Conservation (phyloP, 1,140 invertebrate species). For the Drosophila sechellia region DNA sequence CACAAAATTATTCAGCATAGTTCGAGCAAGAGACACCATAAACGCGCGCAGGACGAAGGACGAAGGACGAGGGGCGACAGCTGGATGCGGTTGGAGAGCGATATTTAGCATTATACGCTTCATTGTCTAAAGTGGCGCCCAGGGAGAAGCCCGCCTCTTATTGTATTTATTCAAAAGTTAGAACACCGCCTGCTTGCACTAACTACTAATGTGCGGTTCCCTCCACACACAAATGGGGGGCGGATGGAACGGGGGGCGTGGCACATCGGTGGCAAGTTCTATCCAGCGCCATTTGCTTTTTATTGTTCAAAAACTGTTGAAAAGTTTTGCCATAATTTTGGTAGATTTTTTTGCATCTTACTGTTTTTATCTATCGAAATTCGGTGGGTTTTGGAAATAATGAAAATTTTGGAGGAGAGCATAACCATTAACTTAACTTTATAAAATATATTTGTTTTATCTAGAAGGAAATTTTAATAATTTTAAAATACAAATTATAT, state of each 20-base stretch:
- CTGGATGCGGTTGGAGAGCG: conserved; percentile 70
- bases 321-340: conserved; percentile 78
- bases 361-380: conserved; percentile 27
- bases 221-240: conserved; percentile 18
- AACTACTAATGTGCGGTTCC: conserved; percentile 80
- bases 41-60: background rate
- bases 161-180: conserved; percentile 82
- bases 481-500: background rate
- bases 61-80: conserved; percentile 25
- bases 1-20: conserved; percentile 77
- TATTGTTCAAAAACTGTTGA: conserved; percentile 77
- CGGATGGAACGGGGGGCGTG: conserved; percentile 25
- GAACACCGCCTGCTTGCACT: conserved; percentile 77
- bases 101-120: conserved; percentile 82
- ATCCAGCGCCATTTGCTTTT: conserved; percentile 77
- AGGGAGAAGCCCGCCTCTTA: conserved; percentile 53
- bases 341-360: conserved; percentile 33
- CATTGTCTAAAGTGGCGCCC: conserved; percentile 80
- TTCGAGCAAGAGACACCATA: conserved; percentile 35
- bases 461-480: too few species aligned
- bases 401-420: conserved; percentile 14
- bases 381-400: conserved; percentile 24
- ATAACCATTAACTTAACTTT: background rate
- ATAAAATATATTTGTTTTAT: too few species aligned
- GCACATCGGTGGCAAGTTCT: conserved; percentile 54